A percentile compares a stretch with the other conserved stretches of the same genome.
Evolutionary conservation across 2,113 vertebrate species (phyloP).

Genomic region (Ammodytes dubius): DNA sequence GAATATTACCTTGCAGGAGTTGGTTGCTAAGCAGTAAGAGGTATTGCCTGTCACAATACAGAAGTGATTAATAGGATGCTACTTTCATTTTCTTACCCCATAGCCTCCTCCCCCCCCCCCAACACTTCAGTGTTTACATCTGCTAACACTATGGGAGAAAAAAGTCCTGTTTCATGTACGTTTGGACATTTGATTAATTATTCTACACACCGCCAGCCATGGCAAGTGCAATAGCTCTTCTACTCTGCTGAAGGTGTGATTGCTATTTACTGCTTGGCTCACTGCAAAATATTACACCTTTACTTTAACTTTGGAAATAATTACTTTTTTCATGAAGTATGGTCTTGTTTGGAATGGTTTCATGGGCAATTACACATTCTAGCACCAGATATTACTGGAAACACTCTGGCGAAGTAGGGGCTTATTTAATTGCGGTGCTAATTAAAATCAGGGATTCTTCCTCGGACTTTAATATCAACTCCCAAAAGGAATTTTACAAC

Average conservation of each 20-base stretch:
- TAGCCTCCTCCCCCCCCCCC: conserved; percentile 32
- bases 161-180: conserved; percentile 25
- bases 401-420: background rate
- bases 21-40: conserved; percentile 71
- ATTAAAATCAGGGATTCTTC: conserved; percentile 36
- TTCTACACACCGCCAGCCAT: conserved; percentile 37
- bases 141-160: conserved; percentile 32
- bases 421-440: conserved; percentile 40
- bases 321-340: conserved; percentile 23
- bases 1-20: conserved; percentile 58
- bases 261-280: conserved; percentile 46
- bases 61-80: conserved; percentile 65
- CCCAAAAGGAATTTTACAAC: background rate
- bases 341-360: conserved; percentile 35
- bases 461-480: conserved; percentile 16
- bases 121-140: conserved; percentile 39
- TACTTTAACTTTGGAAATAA: conserved; percentile 14
- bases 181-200: conserved; percentile 58
- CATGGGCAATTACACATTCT: conserved; percentile 46
- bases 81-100: conserved; percentile 46
- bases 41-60: conserved; percentile 63
- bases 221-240: conserved; percentile 27
- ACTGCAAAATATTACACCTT: conserved; percentile 35
- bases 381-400: conserved; percentile 17
- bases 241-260: conserved; percentile 46